Evolutionary conservation across 37 sponge, comb jelly and placozoan genomes (phyloP), one percentile per base, ranked within the genome.

Genomic region (Spongilla lacustris): DNA sequence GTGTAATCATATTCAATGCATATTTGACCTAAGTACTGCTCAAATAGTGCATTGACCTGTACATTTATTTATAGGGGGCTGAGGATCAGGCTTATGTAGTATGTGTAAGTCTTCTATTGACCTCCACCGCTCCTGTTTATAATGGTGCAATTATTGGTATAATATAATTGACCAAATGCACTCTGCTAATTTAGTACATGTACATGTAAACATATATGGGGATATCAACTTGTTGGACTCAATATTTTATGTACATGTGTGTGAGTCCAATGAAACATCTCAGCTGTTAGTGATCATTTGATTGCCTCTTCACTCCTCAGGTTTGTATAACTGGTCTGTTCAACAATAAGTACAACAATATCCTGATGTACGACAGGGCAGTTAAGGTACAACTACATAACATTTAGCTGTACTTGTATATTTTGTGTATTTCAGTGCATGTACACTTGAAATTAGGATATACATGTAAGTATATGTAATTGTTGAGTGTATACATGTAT

Each of bases 291-390:
- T 58, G 58, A 14, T 58, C 1, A 58, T 58, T 66, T 24, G 28
- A 38, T 11, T 24, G 8, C 23, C 30, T 27, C 41, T 25, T 21
- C 21, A 2, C 1, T 14, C 17, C 58, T 13, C 50, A 92, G 89
- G 95, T 95, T 14, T 38, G 50, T 31, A 92, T 96, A 37, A 84
- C 81, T 75, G 97, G 97, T 21, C 88, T 96, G 38, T 89, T 93
- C 27, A 66, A 85, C 24, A 77, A 85, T n/a, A 88, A 96, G 79
- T 85, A 89, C 83, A 96, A 96, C 85, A 86, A 73, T 67, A 84
- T 37, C 9, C 66, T 89, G 4, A 32, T 27, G 0, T 92, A 83
- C 75, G 92, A 89, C 38, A 81, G 70, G 41, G 81, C 81, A 69
- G 78, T 89, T 2, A 92, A 92, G 80, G 94, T 69, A 58, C 32